Evolutionary conservation across 2,888 invertebrate species (phyloP).

Genomic region (Leucophenga maculata): DNA sequence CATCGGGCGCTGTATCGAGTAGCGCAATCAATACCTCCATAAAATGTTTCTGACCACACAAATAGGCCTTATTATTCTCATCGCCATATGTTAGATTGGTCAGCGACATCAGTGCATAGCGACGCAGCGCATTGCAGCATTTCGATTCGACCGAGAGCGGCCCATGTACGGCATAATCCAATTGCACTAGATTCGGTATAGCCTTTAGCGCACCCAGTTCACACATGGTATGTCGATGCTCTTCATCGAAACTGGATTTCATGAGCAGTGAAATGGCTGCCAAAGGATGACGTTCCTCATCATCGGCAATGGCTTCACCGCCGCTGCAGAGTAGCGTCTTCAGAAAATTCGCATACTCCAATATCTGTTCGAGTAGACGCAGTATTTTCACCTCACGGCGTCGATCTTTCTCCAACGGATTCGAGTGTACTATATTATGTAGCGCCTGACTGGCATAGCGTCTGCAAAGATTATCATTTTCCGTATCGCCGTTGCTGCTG

Average conservation of each 20-base stretch:
- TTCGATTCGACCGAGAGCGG: slow-evolving; percentile 81
- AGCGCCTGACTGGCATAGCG: slow-evolving; percentile 84
- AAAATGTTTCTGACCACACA: slow-evolving; percentile 93
- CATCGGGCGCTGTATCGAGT: slow-evolving; percentile 88
- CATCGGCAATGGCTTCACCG: slow-evolving; percentile 76
- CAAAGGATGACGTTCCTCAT: slow-evolving; percentile 88
- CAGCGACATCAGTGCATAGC: slow-evolving; percentile 98
- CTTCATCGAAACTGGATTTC: slow-evolving; percentile 98
- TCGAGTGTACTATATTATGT: slow-evolving; percentile 93
- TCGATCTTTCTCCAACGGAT: slow-evolving; percentile 90
- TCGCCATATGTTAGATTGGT: slow-evolving; percentile 99
- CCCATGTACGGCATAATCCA: slow-evolving; percentile 91
- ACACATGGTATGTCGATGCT: slow-evolving; percentile 96
- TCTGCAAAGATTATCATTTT: slow-evolving; percentile 75
- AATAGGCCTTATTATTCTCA: slow-evolving; percentile 92
- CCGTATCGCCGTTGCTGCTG: slow-evolving; percentile 73
- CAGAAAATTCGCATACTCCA: slow-evolving; percentile 85
- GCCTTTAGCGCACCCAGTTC: slow-evolving; percentile 94
- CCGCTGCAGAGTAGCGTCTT: slow-evolving; percentile 76
- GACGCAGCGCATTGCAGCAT: slow-evolving; percentile 86
- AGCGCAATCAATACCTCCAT: slow-evolving; percentile 93
- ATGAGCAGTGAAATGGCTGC: slow-evolving; percentile 93
- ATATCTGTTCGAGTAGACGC: slow-evolving; percentile 88
- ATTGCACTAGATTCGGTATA: slow-evolving; percentile 91
- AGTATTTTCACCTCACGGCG: slow-evolving; percentile 92